Evolutionary conservation across 2,113 vertebrate species (phyloP).

Genomic region (Stictonetta naevosa): DNA sequence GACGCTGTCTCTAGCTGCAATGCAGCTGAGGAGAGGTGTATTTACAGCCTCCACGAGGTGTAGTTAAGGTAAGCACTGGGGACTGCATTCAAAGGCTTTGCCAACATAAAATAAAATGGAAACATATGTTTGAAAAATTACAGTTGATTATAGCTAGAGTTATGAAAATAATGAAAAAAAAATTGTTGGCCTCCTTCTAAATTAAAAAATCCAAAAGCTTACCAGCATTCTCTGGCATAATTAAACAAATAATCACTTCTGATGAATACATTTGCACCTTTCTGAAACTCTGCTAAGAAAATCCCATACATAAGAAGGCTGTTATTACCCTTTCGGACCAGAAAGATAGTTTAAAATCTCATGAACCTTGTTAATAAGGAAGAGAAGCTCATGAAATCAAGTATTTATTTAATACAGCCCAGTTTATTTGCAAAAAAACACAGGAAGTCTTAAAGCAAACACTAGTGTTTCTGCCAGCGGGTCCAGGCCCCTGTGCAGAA

Average conservation of each 20-base stretch:
- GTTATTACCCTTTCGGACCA: constrained; percentile 16
- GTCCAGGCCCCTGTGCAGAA: not conserved
- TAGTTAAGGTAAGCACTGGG: constrained; percentile 59
- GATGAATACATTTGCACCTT: constrained; percentile 12
- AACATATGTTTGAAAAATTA: constrained; percentile 69
- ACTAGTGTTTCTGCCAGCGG: not conserved
- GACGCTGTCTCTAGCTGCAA: constrained; percentile 61
- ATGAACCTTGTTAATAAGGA: constrained; percentile 6
- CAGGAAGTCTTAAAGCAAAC: not conserved
- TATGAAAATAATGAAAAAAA: constrained; percentile 63
- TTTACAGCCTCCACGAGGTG: constrained; percentile 59
- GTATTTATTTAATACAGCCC: not conserved
- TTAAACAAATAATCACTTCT: constrained; percentile 61
- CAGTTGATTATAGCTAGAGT: constrained; percentile 43
- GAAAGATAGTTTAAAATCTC: constrained; percentile 25
- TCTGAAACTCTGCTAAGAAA: not conserved
- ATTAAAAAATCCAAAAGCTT: constrained; percentile 63
- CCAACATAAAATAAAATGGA: constrained; percentile 64
- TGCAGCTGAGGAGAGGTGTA: constrained; percentile 53
- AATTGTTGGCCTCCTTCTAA: not conserved
- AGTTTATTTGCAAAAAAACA: not conserved
- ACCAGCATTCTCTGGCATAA: constrained; percentile 48
- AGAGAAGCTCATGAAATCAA: not conserved
- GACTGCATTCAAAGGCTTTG: constrained; percentile 59
- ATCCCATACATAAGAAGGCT: constrained; percentile 10